These are phyloP conservation scores for Apodemia hepburni DNA, from an alignment of 2,888 invertebrate genomes.

Conservation along the genomic window DNA sequence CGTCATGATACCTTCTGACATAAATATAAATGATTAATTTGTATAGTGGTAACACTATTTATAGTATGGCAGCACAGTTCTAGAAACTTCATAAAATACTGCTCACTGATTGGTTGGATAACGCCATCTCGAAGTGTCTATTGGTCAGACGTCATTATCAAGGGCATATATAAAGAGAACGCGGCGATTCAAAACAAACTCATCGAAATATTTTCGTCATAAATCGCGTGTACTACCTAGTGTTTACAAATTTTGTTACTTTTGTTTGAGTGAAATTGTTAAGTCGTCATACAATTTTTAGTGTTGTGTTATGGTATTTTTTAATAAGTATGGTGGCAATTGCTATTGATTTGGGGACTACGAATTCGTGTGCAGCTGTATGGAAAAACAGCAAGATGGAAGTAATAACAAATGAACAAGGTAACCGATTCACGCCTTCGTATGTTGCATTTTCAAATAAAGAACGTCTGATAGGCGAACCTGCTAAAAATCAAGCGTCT, in stretches of 20 bases:
- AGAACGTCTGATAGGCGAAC: slow-evolving; percentile 53
- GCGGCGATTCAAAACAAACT: slow-evolving; percentile 35
- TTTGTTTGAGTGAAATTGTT: no score
- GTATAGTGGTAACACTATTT: background rate
- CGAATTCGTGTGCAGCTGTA: slow-evolving; percentile 57
- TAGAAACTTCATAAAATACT: slow-evolving; percentile 41
- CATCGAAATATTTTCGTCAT: slow-evolving; percentile 25
- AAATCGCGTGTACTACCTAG: no score
- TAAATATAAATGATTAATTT: background rate
- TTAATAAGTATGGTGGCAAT: slow-evolving; percentile 50
- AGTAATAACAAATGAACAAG: slow-evolving; percentile 57
- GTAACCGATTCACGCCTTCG: slow-evolving; percentile 55
- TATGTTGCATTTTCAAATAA: slow-evolving; percentile 54
- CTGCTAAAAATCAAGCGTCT: slow-evolving; percentile 53
- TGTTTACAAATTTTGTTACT: no score
- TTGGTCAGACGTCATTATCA: slow-evolving; percentile 39
- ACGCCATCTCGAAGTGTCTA: slow-evolving; percentile 44
- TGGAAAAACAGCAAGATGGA: slow-evolving; percentile 51
- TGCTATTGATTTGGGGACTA: slow-evolving; percentile 63
- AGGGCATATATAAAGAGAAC: slow-evolving; percentile 43
- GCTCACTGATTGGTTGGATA: slow-evolving; percentile 46
- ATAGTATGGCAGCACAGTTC: slow-evolving; percentile 44
- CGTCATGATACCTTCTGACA: no score
- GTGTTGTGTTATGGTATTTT: slow-evolving; percentile 13
- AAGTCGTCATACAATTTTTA: background rate